Evolutionary conservation across 2,113 vertebrate genomes (phyloP), one percentile per base, ranked within the genome.

Genomic region (Centropus bengalensis): DNA sequence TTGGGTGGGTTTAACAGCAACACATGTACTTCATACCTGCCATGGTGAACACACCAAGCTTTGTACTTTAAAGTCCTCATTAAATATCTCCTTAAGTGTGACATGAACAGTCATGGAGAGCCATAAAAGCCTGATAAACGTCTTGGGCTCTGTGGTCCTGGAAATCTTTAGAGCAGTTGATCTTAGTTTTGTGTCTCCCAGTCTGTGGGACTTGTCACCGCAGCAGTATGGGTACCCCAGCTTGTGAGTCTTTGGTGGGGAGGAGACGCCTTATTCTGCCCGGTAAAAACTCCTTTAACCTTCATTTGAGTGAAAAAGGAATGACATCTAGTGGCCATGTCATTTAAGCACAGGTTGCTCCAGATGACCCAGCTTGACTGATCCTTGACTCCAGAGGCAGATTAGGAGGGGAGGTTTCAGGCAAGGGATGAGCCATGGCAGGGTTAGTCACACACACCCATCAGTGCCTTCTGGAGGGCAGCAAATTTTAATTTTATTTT

Each of bases 301-400:
- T 88, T 20, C 36, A 1, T 62, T 90, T 93, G 91, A 76, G 90
- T 94, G 97, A 96, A 94, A 95, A 95, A 62, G 79, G 91, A 89
- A 95, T 92, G 91, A 97, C 98, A 97, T 82, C 97, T 97, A 95
- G 96, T 93, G 97, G 97, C 40, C 49, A 2, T 2, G 19, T 49
- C 91, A 17, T 59, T 52, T 66, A 83, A 95, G 56, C 86, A 82
- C 90, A 77, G 23, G 45, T 40, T 85, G 49, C 42, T 89, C 47
- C 27, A 2, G 20, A 22, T 75, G 82, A 11, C 85, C 82, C 64
- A 2, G 47, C 51, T 1, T 47, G 36, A 7, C 30, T 15, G 52
- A 26, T 67, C 49, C 26, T 19, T 45, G 38, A 52, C 59, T n/a
- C 47, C 86, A 49, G 3, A 1, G 4, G 21, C 33, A 18, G 3